Conservation (phyloP, 2,113 vertebrate species). For the Heterotilapia buettikoferi region DNA sequence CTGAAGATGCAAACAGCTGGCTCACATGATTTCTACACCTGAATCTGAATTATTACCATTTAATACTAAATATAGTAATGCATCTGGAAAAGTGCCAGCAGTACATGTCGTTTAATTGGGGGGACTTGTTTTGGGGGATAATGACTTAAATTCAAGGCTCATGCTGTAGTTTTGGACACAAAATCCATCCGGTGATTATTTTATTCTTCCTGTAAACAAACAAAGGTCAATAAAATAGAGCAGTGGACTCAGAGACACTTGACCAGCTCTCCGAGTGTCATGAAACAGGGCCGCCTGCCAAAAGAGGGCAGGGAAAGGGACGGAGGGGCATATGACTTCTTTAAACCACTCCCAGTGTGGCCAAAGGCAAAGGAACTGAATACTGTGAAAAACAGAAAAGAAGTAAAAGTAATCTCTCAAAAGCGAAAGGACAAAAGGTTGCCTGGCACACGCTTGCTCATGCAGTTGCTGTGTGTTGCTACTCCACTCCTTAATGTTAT, state of each 20-base stretch:
- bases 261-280: neutral
- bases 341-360: neutral
- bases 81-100: neutral
- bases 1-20: neutral
- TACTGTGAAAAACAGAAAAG: neutral
- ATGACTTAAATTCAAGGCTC: neutral
- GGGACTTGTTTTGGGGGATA: neutral
- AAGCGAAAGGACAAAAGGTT: neutral
- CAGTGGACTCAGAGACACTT: neutral
- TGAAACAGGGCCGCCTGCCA: neutral
- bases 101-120: neutral
- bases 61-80: fast-evolving
- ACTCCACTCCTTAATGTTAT: neutral
- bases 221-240: conserved; percentile 15
- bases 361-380: neutral
- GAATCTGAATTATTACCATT: neutral
- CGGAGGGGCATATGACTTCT: neutral
- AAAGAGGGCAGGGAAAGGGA: neutral
- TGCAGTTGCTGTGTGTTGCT: neutral
- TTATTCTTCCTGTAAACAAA: conserved; percentile 18
- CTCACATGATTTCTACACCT: neutral
- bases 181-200: conserved; percentile 15
- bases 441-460: neutral
- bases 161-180: neutral
- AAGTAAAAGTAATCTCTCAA: neutral